Evolutionary conservation across 1,140 invertebrate species (phyloP), one percentile per base, ranked within the genome.

Genomic region (Lamellibrachia luymesi): DNA sequence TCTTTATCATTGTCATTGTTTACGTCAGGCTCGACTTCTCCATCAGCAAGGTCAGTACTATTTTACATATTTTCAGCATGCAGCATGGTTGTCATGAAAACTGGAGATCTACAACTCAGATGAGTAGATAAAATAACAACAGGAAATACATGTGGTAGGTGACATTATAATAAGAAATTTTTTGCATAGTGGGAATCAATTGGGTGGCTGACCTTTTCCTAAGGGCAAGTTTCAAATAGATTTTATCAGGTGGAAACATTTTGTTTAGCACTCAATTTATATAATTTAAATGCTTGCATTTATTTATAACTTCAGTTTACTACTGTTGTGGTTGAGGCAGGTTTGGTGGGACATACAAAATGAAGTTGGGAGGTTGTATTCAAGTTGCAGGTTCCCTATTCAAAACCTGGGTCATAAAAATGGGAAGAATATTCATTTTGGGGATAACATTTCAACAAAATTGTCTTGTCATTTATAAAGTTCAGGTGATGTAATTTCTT

Each of bases 1-100:
- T 99, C 52, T 99, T 99, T 96, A 95, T 99, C 7, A 96, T 98
- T 94, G 98, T 99, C 80, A 99, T 99, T 95, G 97, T 99, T 94
- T 99, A 99, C 97, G 98, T 99, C 90, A 97, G 99, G 93, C 96
- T 99, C 94, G 99, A 99, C 96, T 99, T 99, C 96, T 98, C 98
- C 92, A 98, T 99, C 94, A 97, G 97, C 89, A 97, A 97, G 95
- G 96, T 96, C 2, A 92, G 92, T 90, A 56, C 51, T 52, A 49
- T 51, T 51, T 38, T 92, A 80, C 52, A 90, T 94, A 90, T 92
- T 5, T 8, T 92, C 38, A 91, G 27, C 38, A 25, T 13, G 27
- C 25, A 25, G 38, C 13, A 10, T 25, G 50, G 49, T 52, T 50
- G 10, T 92, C 8, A 92, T 92, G 50, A 13, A 91, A 8, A 38